Conservation (phyloP, 1,140 invertebrate genomes). For the Helicoverpa armigera region DNA sequence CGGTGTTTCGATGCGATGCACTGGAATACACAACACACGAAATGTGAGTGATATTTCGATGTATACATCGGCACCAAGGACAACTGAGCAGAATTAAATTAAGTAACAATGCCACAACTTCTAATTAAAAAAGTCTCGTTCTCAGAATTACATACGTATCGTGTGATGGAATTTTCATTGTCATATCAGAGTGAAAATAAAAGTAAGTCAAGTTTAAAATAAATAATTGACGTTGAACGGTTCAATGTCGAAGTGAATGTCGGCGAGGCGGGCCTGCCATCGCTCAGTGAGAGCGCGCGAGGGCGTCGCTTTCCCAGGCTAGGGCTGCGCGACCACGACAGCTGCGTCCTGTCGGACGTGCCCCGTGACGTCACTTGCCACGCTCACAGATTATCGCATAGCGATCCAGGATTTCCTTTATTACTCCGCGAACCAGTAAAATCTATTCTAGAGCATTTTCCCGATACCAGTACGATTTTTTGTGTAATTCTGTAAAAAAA, state of each 20-base stretch:
- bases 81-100: not conserved
- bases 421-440: conserved; percentile 46
- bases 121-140: conserved; percentile 10
- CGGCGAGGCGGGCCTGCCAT: conserved; percentile 41
- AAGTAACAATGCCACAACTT: not conserved
- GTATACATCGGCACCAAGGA: no score
- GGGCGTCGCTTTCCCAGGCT: conserved; percentile 72
- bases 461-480: not conserved
- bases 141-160: not conserved
- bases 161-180: conserved; percentile 7
- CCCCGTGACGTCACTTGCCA: conserved; percentile 61
- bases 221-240: conserved; percentile 59
- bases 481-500: not conserved
- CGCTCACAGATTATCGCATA: conserved; percentile 49
- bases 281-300: conserved; percentile 53
- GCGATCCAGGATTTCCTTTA: conserved; percentile 61
- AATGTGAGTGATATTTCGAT: no score
- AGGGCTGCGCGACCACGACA: conserved; percentile 54
- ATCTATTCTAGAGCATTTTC: conserved; percentile 41
- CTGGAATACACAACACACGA: not conserved
- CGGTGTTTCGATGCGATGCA: not conserved
- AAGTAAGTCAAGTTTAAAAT: conserved; percentile 66
- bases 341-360: conserved; percentile 62
- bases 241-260: conserved; percentile 56
- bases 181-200: conserved; percentile 48